Evolutionary conservation across 64 coral and sea anemone species (phyloP), one percentile per base, ranked within the genome.

Genomic region (Stichodactyla helianthus): DNA sequence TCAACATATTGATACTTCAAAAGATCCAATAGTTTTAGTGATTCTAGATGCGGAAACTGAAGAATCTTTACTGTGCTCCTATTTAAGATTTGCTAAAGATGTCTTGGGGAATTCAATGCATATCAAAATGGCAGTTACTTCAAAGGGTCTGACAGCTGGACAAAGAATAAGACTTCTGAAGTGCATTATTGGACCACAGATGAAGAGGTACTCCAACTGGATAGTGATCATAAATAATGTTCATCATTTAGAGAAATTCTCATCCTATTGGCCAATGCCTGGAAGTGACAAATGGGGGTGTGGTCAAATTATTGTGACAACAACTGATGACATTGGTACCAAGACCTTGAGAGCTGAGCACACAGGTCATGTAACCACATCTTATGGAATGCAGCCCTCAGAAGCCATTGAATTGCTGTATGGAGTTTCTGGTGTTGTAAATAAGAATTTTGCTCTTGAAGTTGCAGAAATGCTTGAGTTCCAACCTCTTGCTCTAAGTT

Each of bases 381-480:
- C 51, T 13, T 22, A 20, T 55, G 86, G 86, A 57, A 87, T 87
- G 86, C 68, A 78, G 53, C 51, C 70, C 12, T 52, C 68, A 27
- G 65, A 87, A 52, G 70, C 70, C 19, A 55, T 59, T 77, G 20
- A 87, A 17, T 51, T 78, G 13, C 55, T 87, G 65, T 57, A 20
- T 27, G 20, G n/a, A 44, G 61, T 87, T 55, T 87, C 86, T 15
- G 65, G 74, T 56, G 53, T 87, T 77, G 11, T 70, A 54, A 77
- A 78, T 53, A 50, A 77, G 22, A 14, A 87, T 14, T 28, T 53
- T 57, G 64, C n/a, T 77, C 5, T 55, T 14, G 51, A 77, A 27
- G 86, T 87, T 87, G 86, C 70, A 5, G 52, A 87, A 56, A 76
- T 78, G 27, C 70, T 87, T 7, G 86, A 87, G 52, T 78, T 76